Evolutionary conservation across 2,888 invertebrate species (phyloP).

Genomic region (Callyntrura guangdongensis): DNA sequence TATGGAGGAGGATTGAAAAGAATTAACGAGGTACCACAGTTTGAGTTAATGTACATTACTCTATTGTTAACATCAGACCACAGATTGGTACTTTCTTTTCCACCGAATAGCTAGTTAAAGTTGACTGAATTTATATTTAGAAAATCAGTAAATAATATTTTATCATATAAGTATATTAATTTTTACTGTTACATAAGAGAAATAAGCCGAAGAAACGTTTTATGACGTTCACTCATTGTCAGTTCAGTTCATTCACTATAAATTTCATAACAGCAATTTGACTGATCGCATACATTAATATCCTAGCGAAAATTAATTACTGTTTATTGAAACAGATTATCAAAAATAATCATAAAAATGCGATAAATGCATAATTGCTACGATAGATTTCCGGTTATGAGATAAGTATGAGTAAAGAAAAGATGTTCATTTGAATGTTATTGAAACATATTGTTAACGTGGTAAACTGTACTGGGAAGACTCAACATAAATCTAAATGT

Average conservation of each 20-base stretch:
- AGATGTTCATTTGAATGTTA: constrained; percentile 2
- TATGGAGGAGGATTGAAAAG: constrained; percentile 56
- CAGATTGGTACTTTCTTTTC: constrained; percentile 71
- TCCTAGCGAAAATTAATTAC: constrained; percentile 43
- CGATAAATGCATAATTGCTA: constrained; percentile 51
- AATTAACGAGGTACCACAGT: constrained; percentile 65
- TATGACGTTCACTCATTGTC: constrained; percentile 27
- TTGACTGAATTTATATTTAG: constrained; percentile 76
- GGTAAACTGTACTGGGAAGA: neutral
- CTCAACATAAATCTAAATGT: constrained; percentile 10
- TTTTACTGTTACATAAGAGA: constrained; percentile 38
- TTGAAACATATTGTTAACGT: constrained; percentile 1
- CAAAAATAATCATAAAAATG: neutral
- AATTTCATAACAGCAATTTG: constrained; percentile 48
- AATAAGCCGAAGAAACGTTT: constrained; percentile 31
- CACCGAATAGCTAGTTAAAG: constrained; percentile 76
- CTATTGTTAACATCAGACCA: constrained; percentile 40
- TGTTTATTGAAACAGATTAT: constrained; percentile 16
- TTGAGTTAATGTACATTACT: constrained; percentile 30
- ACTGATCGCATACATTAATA: constrained; percentile 63
- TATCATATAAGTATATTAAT: constrained; percentile 27
- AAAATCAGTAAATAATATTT: constrained; percentile 42
- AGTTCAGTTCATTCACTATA: constrained; percentile 49
- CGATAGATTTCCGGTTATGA: constrained; percentile 27
- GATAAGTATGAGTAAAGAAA: constrained; percentile 7